Evolutionary conservation across 2,888 invertebrate genomes (phyloP).

Genomic region (Agelastica alni): DNA sequence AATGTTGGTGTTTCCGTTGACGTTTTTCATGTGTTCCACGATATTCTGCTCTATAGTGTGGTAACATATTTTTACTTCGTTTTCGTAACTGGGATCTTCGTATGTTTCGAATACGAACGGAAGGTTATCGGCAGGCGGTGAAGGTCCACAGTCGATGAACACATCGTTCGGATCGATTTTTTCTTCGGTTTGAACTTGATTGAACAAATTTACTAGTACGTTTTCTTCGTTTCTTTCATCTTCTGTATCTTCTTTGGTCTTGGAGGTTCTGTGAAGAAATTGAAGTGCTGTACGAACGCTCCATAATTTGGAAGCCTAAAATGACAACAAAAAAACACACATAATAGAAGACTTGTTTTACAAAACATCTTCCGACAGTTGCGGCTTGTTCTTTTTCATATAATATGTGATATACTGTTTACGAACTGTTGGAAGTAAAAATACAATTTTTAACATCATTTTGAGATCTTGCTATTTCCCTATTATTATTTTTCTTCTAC

Average conservation of each 20-base stretch:
- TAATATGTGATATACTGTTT: too few relatives aligned
- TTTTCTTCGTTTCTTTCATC: conserved; percentile 8
- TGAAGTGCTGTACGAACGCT: conserved; percentile 16
- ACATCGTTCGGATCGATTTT: conserved; percentile 62
- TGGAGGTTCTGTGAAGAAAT: conserved; percentile 15
- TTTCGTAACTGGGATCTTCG: conserved; percentile 64
- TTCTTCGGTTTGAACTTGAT: neutral
- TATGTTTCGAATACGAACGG: conserved; percentile 81
- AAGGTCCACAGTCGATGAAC: conserved; percentile 77
- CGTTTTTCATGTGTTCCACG: conserved; percentile 71
- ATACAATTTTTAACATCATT: too few relatives aligned
- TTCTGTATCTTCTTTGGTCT: conserved; percentile 11
- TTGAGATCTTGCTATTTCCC: too few relatives aligned
- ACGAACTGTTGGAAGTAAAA: too few relatives aligned
- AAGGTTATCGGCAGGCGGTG: conserved; percentile 78
- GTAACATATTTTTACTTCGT: conserved; percentile 71
- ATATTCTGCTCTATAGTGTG: conserved; percentile 74
- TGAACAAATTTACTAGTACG: conserved; percentile 5
- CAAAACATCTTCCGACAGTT: too few relatives aligned
- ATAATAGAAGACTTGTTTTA: too few relatives aligned
- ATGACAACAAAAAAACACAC: too few relatives aligned
- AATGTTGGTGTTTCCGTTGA: conserved; percentile 67
- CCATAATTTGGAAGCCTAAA: conserved; percentile 15
- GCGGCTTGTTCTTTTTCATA: too few relatives aligned
- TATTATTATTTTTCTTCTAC: too few relatives aligned